Evolutionary conservation across 2,888 invertebrate species (phyloP).

Genomic region (Euphydryas editha): DNA sequence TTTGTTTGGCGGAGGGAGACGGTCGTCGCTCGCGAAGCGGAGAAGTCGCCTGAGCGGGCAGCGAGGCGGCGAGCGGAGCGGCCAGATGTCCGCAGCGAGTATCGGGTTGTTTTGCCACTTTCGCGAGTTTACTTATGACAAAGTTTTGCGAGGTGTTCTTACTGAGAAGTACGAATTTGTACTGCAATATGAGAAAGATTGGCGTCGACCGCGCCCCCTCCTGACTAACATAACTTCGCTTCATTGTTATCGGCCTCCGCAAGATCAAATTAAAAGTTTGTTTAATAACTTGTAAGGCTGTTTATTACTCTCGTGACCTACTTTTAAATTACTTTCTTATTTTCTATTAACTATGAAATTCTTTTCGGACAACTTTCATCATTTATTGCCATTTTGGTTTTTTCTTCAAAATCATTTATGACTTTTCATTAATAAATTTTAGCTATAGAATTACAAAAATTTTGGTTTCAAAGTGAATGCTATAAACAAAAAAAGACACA

Average conservation of each 20-base stretch:
- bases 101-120: constrained; percentile 57
- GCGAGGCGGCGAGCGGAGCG: constrained; percentile 54
- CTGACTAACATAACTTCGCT: constrained; percentile 67
- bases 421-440: background rate
- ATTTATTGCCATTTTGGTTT: background rate
- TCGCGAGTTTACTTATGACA: constrained; percentile 77
- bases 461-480: no score
- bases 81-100: constrained; percentile 55
- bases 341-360: constrained; percentile 19
- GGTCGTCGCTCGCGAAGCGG: constrained; percentile 55
- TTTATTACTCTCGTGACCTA: constrained; percentile 53
- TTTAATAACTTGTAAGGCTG: constrained; percentile 64
- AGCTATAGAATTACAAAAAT: no score
- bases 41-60: constrained; percentile 47
- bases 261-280: constrained; percentile 77
- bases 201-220: constrained; percentile 66
- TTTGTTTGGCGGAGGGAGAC: constrained; percentile 80
- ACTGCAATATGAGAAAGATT: constrained; percentile 77
- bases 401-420: background rate
- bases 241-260: constrained; percentile 72
- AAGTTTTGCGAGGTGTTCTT: constrained; percentile 81
- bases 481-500: no score
- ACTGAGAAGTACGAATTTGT: constrained; percentile 79
- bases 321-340: constrained; percentile 53
- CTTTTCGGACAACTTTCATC: background rate